Base-by-base conservation (phyloP, 2,797 vertebrate species). In the Mastacembelus armatus region DNA sequence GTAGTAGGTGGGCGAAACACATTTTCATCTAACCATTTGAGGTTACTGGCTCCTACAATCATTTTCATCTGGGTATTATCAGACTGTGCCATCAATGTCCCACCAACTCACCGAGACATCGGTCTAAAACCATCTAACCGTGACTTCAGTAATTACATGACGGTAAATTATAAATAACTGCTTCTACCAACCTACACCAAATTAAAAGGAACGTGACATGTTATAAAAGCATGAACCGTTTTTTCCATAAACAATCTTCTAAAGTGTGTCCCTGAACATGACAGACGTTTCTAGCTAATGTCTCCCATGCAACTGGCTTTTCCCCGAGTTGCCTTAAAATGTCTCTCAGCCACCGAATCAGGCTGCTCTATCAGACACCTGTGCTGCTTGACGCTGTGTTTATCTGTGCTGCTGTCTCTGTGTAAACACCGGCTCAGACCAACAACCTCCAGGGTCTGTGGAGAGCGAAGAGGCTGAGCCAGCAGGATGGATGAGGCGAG, bases 401-500 rank as follows among this genome's bases (percentile, higher is more conserved):
- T 92, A 91, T 71, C 57, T 33, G 65, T 8, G 55, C 55, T 85
- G 77, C 77, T n/a, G 74, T 89, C 83, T 85, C 73, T 4, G 10
- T 78, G 63, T 89, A 92, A 91, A 90, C 86, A 90, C 74, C 35
- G 2, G 40, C 74, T 85, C 68, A 56, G 59, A 85, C 77, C 79
- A 74, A 83, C 83, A 88, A 76, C 66, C 81, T 61, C 30, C 1
- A 10, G 70, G 86, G 84, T 87, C 80, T 83, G 65, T 51, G 51
- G 32, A 72, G 63, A 78, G 62, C 26, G 2, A 38, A 0, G 22
- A 73, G 67, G 38, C 77, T 62, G 63, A 59, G 74, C 67, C 30
- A 48, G 59, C 74, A 78, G 73, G 88, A 89, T 86, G 80, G 82
- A 89, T 87, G 85, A 91, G 80, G 81, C 85, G 82, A 74, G 69